Base-by-base conservation (phyloP, 2,113 vertebrate species). In the Malurus elegans region DNA sequence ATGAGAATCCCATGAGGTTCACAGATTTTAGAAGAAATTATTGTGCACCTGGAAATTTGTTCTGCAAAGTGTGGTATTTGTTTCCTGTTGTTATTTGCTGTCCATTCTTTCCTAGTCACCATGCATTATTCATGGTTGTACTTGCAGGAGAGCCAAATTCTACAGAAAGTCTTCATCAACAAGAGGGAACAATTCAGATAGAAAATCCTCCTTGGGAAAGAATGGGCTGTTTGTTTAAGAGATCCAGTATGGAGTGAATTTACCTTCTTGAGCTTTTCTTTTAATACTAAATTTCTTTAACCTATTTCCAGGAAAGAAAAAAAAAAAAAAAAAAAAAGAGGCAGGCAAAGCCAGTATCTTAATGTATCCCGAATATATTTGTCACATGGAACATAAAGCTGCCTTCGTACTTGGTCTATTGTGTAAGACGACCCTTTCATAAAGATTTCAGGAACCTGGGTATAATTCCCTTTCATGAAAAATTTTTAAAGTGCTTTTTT, bases 111-210 rank as follows among this genome's bases (percentile, higher is more conserved):
- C 86, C 79, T 93, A 92, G 82, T 96, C 85, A 86, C n/a, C 36
- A 96, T 97, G 94, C 79, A 97, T 96, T 96, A 97, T 97, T 97
- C 96, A 97, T 95, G 53, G 72, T 42, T 93, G 90, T 95, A 88
- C 72, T 95, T 94, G 94, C 67, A 93, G 88, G 72, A 92, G 61
- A 95, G 95, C 92, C 94, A 94, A 95, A 95, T 87, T 94, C 90
- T 93, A 83, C 85, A 93, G 90, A 94, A 83, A 96, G 72, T 94
- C 88, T 93, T 97, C 94, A 90, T 93, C 93, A 96, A 62, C 79
- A 78, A 88, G 90, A 91, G 45, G 85, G 61, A 93, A 71, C 67
- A 93, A 88, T 88, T 93, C 92, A 90, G 72, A 88, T 1, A 94
- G 79, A 95, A 96, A 96, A 88, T 91, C 86, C 79, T 96, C 53